Percentiles rank a stretch among this genome's conserved stretches.
These are phyloP conservation scores for Potorous gilbertii DNA, from an alignment of 2,797 vertebrate species.

Conservation along the genomic window DNA sequence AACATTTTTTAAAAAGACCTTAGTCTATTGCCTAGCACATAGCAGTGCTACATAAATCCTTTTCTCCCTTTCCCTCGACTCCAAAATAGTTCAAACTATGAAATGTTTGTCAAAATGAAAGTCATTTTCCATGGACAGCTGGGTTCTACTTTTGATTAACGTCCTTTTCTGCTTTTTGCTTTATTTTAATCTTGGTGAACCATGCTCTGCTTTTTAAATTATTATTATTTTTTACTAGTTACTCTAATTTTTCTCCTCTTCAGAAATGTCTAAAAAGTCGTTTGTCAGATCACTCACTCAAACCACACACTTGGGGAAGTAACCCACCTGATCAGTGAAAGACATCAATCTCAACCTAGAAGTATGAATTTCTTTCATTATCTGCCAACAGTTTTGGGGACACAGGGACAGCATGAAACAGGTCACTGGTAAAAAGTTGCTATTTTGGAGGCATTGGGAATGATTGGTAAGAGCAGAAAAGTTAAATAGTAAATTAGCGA, in stretches of 20 bases:
- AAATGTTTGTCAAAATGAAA: too few species aligned
- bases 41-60: background rate
- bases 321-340: conserved; percentile 18
- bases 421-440: conserved; percentile 16
- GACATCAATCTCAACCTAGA: background rate
- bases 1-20: background rate
- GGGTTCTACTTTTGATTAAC: conserved; percentile 55
- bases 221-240: conserved; percentile 14
- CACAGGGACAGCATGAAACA: background rate
- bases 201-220: conserved; percentile 24
- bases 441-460: conserved; percentile 61
- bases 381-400: conserved; percentile 32
- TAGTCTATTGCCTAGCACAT: background rate
- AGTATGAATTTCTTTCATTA: background rate
- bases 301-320: conserved; percentile 45
- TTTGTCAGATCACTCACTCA: conserved; percentile 49
- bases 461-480: conserved; percentile 60
- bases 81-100: background rate
- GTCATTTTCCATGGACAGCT: conserved; percentile 47
- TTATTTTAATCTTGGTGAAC: conserved; percentile 67
- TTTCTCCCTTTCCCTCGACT: background rate
- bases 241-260: conserved; percentile 32
- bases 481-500: conserved; percentile 83
- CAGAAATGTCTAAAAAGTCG: background rate
- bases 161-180: conserved; percentile 51